Conservation (phyloP, 2,888 invertebrate genomes). For the Calameuta pallipes region DNA sequence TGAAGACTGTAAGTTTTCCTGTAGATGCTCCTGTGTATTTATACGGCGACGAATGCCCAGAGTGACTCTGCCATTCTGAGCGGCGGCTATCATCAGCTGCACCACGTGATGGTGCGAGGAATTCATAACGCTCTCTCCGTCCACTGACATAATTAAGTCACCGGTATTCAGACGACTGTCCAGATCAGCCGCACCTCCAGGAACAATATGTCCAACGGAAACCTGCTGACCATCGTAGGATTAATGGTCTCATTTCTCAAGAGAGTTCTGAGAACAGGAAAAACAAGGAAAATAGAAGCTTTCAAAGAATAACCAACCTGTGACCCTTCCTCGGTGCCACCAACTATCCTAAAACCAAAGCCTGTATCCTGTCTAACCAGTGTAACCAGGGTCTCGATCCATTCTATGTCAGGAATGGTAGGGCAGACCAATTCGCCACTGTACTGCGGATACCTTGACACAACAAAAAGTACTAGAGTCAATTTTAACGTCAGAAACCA, state of each 20-base stretch:
- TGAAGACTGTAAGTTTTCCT: constrained; percentile 63
- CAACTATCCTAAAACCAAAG: constrained; percentile 98
- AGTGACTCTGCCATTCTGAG: constrained; percentile 86
- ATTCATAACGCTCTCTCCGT: constrained; percentile 84
- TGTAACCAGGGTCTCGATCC: constrained; percentile 80
- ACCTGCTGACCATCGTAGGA: constrained; percentile 68
- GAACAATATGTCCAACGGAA: constrained; percentile 96
- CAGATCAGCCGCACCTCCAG: constrained; percentile 92
- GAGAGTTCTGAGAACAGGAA: background rate
- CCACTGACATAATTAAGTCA: constrained; percentile 95
- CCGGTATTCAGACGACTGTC: constrained; percentile 92
- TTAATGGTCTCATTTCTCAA: background rate
- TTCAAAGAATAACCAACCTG: constrained; percentile 70
- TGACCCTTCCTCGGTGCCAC: constrained; percentile 97
- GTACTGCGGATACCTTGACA: constrained; percentile 60
- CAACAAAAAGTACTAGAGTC: background rate
- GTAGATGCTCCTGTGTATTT: constrained; percentile 67
- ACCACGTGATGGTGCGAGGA: constrained; percentile 95
- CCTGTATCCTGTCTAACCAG: constrained; percentile 92
- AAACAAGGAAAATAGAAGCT: background rate
- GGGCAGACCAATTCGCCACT: constrained; percentile 60
- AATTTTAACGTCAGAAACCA: background rate
- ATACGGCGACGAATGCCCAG: constrained; percentile 77
- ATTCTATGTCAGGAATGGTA: constrained; percentile 62
- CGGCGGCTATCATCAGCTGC: constrained; percentile 90